Conservation (phyloP, 1,140 invertebrate species). For the Yoshiicerus persimilis region DNA sequence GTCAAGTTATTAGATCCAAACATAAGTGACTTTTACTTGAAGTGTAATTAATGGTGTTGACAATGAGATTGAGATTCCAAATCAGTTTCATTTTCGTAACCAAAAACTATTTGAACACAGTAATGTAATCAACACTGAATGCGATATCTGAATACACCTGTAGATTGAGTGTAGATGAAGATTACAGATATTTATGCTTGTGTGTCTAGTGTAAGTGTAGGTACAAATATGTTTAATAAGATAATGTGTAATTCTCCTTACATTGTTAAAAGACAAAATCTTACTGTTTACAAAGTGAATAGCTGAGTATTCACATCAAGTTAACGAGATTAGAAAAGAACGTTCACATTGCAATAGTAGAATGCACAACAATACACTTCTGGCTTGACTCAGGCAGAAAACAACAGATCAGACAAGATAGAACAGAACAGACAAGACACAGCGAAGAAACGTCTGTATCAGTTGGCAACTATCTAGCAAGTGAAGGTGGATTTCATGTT, state of each 20-base stretch:
- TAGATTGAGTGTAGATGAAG: not conserved
- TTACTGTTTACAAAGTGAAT: not conserved
- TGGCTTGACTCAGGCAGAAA: not conserved
- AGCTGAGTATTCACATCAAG: not conserved
- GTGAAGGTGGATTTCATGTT: not conserved
- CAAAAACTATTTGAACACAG: not conserved
- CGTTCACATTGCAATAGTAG: not conserved
- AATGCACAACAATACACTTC: not conserved
- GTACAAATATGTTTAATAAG: not conserved
- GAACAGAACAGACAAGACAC: not conserved
- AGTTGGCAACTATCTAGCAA: slow-evolving; percentile 6
- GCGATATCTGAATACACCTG: not conserved
- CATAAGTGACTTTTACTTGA: not conserved
- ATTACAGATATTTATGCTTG: not conserved
- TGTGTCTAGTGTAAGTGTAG: not conserved
- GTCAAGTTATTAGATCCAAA: not conserved
- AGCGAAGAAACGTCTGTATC: not conserved
- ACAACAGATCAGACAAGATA: not conserved
- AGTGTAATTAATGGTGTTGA: not conserved
- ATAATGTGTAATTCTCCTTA: not conserved
- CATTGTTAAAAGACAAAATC: not conserved
- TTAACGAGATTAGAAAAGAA: not conserved
- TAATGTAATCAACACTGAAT: not conserved
- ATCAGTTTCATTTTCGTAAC: slow-evolving; percentile 4
- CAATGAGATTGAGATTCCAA: not conserved